These are phyloP conservation scores for Nesidiocoris tenuis DNA, from an alignment of 2,888 invertebrate species.

Conservation along the genomic window DNA sequence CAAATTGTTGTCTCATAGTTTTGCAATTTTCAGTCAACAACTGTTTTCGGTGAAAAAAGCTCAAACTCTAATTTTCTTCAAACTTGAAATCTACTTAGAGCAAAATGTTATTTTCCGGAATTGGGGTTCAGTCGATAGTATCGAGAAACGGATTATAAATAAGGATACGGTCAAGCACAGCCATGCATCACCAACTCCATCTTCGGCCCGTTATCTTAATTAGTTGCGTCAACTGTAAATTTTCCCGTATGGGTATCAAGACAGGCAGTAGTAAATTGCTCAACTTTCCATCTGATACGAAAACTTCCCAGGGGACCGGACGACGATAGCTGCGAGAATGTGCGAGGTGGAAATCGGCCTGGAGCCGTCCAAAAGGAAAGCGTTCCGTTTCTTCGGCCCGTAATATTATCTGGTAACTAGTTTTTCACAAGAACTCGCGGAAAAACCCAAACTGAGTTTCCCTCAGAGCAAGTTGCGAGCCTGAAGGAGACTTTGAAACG, in stretches of 20 bases:
- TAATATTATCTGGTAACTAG: slow-evolving; percentile 13
- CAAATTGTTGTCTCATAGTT: too few species aligned
- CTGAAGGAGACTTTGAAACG: neutral
- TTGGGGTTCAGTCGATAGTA: too few species aligned
- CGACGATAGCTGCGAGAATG: neutral
- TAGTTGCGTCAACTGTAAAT: neutral
- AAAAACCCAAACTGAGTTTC: neutral
- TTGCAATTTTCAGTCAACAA: too few species aligned
- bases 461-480: neutral
- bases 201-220: too few species aligned
- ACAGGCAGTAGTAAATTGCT: neutral
- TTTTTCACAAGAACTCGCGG: slow-evolving; percentile 12
- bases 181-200: too few species aligned
- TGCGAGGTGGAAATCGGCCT: neutral
- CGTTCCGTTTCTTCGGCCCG: neutral
- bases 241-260: neutral
- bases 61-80: too few species aligned
- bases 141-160: too few species aligned
- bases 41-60: too few species aligned
- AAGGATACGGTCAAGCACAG: too few species aligned
- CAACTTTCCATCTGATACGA: neutral
- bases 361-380: neutral
- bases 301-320: neutral
- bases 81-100: too few species aligned
- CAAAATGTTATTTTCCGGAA: too few species aligned